Evolutionary conservation across 2,888 invertebrate species (phyloP), one percentile per base, ranked within the genome.

Genomic region (Calliopum simillimum): DNA sequence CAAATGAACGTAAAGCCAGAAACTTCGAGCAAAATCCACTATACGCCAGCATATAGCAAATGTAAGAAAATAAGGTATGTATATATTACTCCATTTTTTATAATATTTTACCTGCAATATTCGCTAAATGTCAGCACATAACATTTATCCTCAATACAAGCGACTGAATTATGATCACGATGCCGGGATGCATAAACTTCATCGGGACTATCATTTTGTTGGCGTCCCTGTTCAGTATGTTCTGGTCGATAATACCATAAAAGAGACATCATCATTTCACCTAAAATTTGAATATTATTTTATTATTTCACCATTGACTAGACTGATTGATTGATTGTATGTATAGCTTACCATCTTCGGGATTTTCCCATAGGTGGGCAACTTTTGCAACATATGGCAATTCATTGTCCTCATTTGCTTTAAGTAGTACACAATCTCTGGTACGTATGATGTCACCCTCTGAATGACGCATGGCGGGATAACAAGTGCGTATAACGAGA

Each of bases 171-270:
- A 76, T 94, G 94, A 88, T 98, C 98, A 73, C 95, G 91, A 87
- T 98, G 98, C 71, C 96, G 91, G 23, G 97, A 98, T 56, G 98
- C 98, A 87, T 97, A 98, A 71, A 98, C 94, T 87, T 98, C 98
- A 84, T 96, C 96, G 13, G 92, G 91, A 82, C 93, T 92, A 85
- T 97, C 95, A 63, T 89, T 89, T 16, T 91, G 89, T 80, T 91
- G 90, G 43, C 95, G 90, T 25, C 97, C 97, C 81, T 92, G 92
- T 82, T 97, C 97, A 16, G 97, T 97, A 87, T 98, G 98, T 87
- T 98, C 98, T 1, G 98, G 98, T 80, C 98, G 91, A 88, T 98
- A 98, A 88, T 97, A 98, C 98, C 98, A 98, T 76, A 98, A 88
- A 72, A 98, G 88, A 4, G 96, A 96, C 88, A 98, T 94, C 96